Conservation (phyloP, 2,113 vertebrate species). For the Macrotus californicus region DNA sequence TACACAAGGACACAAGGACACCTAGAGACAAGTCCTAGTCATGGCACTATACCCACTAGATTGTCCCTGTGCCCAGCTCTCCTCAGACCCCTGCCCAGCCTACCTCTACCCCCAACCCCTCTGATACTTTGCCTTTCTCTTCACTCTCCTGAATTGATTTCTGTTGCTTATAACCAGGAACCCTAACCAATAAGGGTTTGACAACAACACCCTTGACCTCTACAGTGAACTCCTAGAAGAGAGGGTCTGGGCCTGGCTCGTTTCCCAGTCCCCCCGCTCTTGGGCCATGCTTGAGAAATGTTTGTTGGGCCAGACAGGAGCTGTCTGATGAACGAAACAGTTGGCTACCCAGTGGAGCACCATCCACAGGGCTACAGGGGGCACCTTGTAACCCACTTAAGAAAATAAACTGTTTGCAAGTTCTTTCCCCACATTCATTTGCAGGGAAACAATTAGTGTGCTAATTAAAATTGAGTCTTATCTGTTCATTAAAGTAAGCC, state of each 20-base stretch:
- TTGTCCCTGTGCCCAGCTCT: neutral
- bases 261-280: accelerated
- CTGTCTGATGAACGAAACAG: neutral
- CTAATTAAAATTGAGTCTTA: conserved; percentile 69
- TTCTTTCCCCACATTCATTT: neutral
- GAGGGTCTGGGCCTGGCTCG: too few species aligned
- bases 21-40: neutral
- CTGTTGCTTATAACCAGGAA: neutral
- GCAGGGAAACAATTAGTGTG: conserved; percentile 59
- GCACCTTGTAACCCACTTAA: conserved; percentile 61
- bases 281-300: accelerated
- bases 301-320: neutral
- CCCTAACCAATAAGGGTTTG: neutral
- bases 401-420: conserved; percentile 61
- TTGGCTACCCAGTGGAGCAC: neutral
- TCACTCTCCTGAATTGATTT: neutral
- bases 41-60: neutral
- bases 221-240: neutral
- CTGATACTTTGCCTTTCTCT: neutral
- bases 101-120: neutral
- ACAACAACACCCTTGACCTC: neutral
- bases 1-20: neutral
- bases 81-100: neutral
- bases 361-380: neutral
- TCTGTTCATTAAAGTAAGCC: conserved; percentile 54